Conservation (phyloP, 1,140 invertebrate species). For the Ditylenchus dipsaci region DNA sequence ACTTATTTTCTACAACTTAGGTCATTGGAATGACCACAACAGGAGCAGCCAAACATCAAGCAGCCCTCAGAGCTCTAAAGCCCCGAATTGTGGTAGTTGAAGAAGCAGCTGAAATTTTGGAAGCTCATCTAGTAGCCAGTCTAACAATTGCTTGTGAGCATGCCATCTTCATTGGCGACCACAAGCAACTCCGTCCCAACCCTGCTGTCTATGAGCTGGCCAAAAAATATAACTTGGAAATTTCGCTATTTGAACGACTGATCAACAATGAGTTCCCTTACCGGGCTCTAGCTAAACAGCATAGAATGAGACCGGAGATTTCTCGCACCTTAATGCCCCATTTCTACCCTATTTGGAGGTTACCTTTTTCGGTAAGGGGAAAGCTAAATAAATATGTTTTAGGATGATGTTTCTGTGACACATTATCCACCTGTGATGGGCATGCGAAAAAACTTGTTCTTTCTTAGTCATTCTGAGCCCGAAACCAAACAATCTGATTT, state of each 20-base stretch:
- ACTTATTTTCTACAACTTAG: too few relatives aligned
- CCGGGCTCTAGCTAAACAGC: conserved; percentile 58
- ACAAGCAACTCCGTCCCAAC: conserved; percentile 62
- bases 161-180: conserved; percentile 76
- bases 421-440: conserved; percentile 56
- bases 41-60: conserved; percentile 68
- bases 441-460: conserved; percentile 57
- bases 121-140: conserved; percentile 71
- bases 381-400: too few relatives aligned
- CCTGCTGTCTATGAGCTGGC: conserved; percentile 57
- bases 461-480: conserved; percentile 57
- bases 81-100: conserved; percentile 72
- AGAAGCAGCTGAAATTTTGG: conserved; percentile 79
- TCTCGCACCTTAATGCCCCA: conserved; percentile 54
- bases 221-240: conserved; percentile 44
- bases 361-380: too few relatives aligned
- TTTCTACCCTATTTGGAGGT: conserved; percentile 54
- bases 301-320: conserved; percentile 61
- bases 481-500: conserved; percentile 54
- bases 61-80: conserved; percentile 65
- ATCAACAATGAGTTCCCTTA: conserved; percentile 53
- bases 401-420: conserved; percentile 53
- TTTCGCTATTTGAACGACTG: conserved; percentile 55
- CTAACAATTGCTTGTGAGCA: conserved; percentile 72
- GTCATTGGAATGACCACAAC: conserved; percentile 73